Base-by-base conservation (phyloP, 2,888 invertebrate species). In the Torymus auratus region DNA sequence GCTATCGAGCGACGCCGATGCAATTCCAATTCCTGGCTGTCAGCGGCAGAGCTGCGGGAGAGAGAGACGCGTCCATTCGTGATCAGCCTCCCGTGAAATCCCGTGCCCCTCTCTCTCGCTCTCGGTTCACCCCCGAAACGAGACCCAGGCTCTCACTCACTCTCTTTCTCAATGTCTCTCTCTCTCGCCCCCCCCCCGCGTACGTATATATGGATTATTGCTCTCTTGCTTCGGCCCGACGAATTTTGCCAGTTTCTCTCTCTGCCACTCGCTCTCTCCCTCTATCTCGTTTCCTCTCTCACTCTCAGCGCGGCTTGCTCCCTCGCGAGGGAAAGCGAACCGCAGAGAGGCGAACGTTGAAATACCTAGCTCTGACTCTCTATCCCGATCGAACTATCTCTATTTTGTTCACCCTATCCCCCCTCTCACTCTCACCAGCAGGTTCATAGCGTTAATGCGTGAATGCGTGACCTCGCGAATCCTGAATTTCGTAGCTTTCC, bases 21-120 rank as follows among this genome's bases (percentile, higher is more conserved):
- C 91, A 90, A 91, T 91, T 90, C 90, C 91, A 91, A 91, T 90
- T 91, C 91, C 90, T 90, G 89, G 90, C 91, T 91, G 91, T 91
- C 91, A 91, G 90, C 90, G 88, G 88, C 91, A 90, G 91, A 89
- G 87, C 89, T 88, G 88, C 88, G 89, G 89, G 89, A 82, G 80
- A 79, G 80, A 79, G 76, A 83, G 79, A 78, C 90, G 89, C 89
- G 90, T 90, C 90, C 89, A 91, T 90, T 90, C 90, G 90, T 88
- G 89, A 88, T 86, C 91, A 89, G 90, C 88, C 90, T 90, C 83
- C 89, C 90, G 91, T 90, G 88, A 90, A 91, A 91, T 90, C 90
- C 90, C 84, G 87, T 89, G 86, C 89, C 88, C 86, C 83, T 78
- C 78, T 67, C 71, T 41, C 67, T 68, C 55, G 12, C 56, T 50